phyloP scores from a whole-genome alignment of 2,113 vertebrate genomes.

The Hypomesus transpacificus region DNA sequence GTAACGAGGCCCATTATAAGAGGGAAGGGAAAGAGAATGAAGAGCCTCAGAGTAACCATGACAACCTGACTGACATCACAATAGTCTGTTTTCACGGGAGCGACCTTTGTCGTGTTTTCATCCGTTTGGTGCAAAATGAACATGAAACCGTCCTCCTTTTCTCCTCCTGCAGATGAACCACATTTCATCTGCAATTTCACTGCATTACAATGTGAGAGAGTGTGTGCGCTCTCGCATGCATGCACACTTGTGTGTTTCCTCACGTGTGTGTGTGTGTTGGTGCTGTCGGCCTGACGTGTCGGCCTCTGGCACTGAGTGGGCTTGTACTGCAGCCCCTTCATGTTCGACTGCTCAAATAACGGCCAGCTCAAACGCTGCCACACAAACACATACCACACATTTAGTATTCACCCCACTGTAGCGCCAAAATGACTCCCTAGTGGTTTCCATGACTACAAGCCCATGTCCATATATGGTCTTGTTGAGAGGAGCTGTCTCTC shows the following conservation, averaged over 20 bases:
- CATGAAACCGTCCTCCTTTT: slow-evolving; percentile 8
- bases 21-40: slow-evolving; percentile 23
- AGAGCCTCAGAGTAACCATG: slow-evolving; percentile 61
- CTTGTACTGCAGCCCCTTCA: slow-evolving; percentile 67
- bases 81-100: slow-evolving; percentile 36
- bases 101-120: slow-evolving; percentile 28
- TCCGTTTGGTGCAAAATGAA: slow-evolving; percentile 43
- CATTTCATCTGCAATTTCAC: neutral
- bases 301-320: slow-evolving; percentile 67
- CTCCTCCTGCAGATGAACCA: slow-evolving; percentile 12
- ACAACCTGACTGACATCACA: slow-evolving; percentile 64
- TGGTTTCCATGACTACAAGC: slow-evolving; percentile 68
- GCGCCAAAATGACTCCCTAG: slow-evolving; percentile 66
- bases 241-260: slow-evolving; percentile 32
- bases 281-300: slow-evolving; percentile 62
- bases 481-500: slow-evolving; percentile 37
- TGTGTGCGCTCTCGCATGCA: slow-evolving; percentile 28
- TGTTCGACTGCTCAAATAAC: slow-evolving; percentile 67
- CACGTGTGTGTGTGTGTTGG: slow-evolving; percentile 38
- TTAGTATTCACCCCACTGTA: slow-evolving; percentile 81
- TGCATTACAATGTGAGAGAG: neutral
- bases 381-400: slow-evolving; percentile 56
- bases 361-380: slow-evolving; percentile 57
- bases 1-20: slow-evolving; percentile 29
- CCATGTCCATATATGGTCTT: slow-evolving; percentile 62